These are phyloP conservation scores for Stomatorhinus walkeri DNA, from an alignment of 2,797 vertebrate species.

Conservation along the genomic window DNA sequence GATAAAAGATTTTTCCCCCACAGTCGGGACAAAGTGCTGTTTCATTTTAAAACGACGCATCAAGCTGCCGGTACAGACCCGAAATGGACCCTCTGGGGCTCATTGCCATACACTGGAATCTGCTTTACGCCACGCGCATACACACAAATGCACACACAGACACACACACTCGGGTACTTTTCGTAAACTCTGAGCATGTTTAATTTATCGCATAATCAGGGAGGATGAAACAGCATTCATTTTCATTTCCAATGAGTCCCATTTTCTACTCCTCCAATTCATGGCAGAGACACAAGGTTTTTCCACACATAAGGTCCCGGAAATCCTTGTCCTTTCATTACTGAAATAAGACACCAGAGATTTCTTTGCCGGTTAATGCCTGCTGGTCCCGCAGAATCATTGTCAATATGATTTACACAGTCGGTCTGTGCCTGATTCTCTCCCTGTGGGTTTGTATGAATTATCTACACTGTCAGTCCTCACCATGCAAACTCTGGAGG, in stretches of 20 bases:
- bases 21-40: neutral
- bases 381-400: neutral
- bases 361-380: conserved; percentile 1
- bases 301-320: neutral
- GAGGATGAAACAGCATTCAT: neutral
- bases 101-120: neutral
- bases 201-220: too few species aligned
- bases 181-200: too few species aligned
- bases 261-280: conserved; percentile 26
- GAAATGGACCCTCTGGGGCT: neutral
- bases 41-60: neutral
- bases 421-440: neutral
- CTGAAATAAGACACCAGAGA: neutral
- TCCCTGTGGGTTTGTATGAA: neutral
- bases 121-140: neutral
- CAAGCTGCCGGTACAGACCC: neutral
- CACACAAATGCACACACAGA: too few species aligned
- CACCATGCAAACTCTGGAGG: neutral
- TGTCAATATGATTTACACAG: conserved; percentile 10
- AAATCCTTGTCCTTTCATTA: conserved; percentile 12
- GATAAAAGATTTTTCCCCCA: neutral
- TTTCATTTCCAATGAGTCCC: neutral
- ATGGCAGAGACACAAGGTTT: neutral
- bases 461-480: neutral
- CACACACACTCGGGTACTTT: too few species aligned